These are phyloP conservation scores for Pyxicephalus adspersus DNA, from an alignment of 2,113 vertebrate genomes.

Conservation along the genomic window DNA sequence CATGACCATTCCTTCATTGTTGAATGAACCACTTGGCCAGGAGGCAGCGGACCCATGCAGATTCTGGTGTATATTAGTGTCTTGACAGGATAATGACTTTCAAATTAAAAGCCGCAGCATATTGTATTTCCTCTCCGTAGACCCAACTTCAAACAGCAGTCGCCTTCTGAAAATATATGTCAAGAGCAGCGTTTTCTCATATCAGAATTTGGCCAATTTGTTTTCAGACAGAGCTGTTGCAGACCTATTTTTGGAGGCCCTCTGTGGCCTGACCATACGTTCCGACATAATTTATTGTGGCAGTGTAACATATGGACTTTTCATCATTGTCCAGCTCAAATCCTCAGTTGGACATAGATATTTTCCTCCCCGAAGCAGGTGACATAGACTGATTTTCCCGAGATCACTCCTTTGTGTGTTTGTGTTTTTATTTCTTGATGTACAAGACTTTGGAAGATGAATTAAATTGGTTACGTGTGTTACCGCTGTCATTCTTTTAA, in stretches of 20 bases:
- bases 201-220: slow-evolving; percentile 84
- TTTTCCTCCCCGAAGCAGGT: slow-evolving; percentile 54
- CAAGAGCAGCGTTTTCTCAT: slow-evolving; percentile 78
- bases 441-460: slow-evolving; percentile 11
- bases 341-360: slow-evolving; percentile 70
- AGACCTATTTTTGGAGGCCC: slow-evolving; percentile 86
- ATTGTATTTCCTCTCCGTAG: slow-evolving; percentile 70
- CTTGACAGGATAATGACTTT: slow-evolving; percentile 68
- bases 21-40: slow-evolving; percentile 71
- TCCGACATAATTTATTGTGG: slow-evolving; percentile 85
- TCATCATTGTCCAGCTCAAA: slow-evolving; percentile 82
- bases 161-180: slow-evolving; percentile 78
- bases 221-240: slow-evolving; percentile 79
- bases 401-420: not conserved
- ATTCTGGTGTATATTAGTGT: slow-evolving; percentile 68
- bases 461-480: not conserved
- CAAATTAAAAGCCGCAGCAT: slow-evolving; percentile 65
- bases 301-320: slow-evolving; percentile 82
- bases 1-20: slow-evolving; percentile 66
- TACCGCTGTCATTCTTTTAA: too few relatives aligned
- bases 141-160: slow-evolving; percentile 64
- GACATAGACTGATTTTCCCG: slow-evolving; percentile 44
- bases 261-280: slow-evolving; percentile 78
- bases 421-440: slow-evolving; percentile 47
- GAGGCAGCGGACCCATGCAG: slow-evolving; percentile 71